phyloP scores from a whole-genome alignment of 2,113 vertebrate species.

The Glaucomys volans region DNA sequence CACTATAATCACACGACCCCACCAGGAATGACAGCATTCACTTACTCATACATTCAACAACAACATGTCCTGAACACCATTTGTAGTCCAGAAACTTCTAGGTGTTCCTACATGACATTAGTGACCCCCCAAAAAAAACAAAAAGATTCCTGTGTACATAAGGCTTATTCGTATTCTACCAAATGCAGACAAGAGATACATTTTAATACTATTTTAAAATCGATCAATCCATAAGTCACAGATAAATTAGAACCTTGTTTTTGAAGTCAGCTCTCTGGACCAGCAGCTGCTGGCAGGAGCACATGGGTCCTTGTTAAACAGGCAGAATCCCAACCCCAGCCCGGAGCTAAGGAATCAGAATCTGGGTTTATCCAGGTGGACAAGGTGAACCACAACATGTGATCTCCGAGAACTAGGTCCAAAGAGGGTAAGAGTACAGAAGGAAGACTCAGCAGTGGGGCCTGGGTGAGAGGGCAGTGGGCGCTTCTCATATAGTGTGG shows the following conservation, averaged over 20 bases:
- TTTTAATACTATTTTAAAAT: neutral
- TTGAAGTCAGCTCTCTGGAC: neutral
- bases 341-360: neutral
- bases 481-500: too few species aligned
- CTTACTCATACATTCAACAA: neutral
- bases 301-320: neutral
- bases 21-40: neutral
- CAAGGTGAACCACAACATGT: rapidly evolving
- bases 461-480: rapidly evolving
- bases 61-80: neutral
- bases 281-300: too few species aligned
- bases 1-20: neutral
- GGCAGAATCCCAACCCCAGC: neutral
- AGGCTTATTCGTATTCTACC: neutral
- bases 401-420: neutral
- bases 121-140: neutral
- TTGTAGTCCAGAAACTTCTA: neutral
- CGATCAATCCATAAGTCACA: neutral
- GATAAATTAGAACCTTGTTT: neutral
- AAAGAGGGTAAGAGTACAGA: neutral
- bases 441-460: neutral
- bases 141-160: too few species aligned
- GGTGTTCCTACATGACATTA: neutral
- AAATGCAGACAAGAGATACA: neutral
- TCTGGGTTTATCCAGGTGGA: neutral